Conservation (phyloP, 2,113 vertebrate genomes). For the Motacilla alba region DNA sequence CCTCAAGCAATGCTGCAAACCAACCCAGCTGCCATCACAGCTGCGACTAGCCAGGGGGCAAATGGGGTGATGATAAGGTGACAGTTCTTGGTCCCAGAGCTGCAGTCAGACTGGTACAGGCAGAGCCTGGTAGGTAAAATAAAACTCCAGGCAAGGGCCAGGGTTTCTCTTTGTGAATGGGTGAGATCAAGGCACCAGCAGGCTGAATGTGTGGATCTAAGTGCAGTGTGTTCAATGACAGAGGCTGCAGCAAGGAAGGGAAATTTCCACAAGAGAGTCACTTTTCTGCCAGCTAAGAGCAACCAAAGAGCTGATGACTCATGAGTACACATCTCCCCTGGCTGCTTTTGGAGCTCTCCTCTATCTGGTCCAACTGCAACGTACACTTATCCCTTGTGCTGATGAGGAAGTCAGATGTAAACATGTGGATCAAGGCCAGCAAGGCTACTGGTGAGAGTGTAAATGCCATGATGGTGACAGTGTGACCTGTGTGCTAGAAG, state of each 20-base stretch:
- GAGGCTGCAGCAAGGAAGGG: neutral
- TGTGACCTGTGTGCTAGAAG: neutral
- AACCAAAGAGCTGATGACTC: slow-evolving; percentile 14
- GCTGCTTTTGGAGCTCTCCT: neutral
- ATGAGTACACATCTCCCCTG: neutral
- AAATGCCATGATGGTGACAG: neutral
- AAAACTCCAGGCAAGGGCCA: neutral
- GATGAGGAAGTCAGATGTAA: neutral
- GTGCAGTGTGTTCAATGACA: neutral
- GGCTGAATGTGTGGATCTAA: neutral
- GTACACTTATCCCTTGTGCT: neutral
- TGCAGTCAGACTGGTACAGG: neutral
- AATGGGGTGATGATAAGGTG: neutral
- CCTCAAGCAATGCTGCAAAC: neutral
- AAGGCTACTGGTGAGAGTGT: neutral
- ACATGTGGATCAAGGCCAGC: neutral
- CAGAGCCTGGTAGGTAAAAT: neutral
- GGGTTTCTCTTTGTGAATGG: neutral
- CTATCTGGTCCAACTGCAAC: neutral
- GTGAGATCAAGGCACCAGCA: neutral
- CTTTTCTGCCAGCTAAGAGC: neutral
- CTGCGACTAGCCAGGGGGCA: neutral
- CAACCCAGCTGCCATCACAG: neutral
- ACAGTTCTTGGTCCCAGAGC: neutral
- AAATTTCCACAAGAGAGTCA: neutral